A percentile compares a stretch with the other conserved stretches of the same genome.
Conservation (phyloP, 2,888 invertebrate genomes). For the Microplitis deprimator region DNA sequence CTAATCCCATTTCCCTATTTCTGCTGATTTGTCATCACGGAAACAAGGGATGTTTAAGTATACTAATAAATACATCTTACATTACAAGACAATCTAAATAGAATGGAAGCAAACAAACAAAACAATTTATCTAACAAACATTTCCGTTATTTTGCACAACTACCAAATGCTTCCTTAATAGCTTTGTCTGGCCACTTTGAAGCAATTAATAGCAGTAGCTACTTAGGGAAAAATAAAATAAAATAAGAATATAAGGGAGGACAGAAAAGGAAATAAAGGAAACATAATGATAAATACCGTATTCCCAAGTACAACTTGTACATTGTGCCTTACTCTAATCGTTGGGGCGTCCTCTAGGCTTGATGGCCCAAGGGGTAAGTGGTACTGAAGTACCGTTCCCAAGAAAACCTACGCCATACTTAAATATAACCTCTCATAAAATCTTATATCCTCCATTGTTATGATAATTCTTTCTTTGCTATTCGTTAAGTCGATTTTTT, state of each 20-base stretch:
- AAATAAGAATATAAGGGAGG: neutral
- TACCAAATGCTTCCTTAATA: neutral
- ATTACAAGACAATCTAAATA: neutral
- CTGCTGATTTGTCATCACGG: slow-evolving; percentile 18
- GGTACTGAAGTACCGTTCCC: neutral
- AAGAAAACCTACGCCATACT: neutral
- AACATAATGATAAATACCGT: neutral
- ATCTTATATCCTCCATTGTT: neutral
- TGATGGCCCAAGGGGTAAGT: neutral
- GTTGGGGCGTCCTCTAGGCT: neutral
- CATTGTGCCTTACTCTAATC: neutral
- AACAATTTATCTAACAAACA: neutral
- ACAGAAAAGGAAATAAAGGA: neutral
- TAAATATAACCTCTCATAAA: neutral
- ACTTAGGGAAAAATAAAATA: neutral
- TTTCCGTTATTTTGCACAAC: neutral
- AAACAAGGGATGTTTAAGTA: slow-evolving; percentile 1
- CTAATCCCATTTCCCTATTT: neutral
- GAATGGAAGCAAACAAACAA: neutral
- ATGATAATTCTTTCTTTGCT: neutral
- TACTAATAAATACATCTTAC: neutral
- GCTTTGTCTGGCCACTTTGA: neutral
- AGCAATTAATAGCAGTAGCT: neutral
- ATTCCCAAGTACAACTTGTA: neutral
- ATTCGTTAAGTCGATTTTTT: too few species aligned